Evolutionary conservation across 2,113 vertebrate genomes (phyloP).

Genomic region (Sylvietta virens): DNA sequence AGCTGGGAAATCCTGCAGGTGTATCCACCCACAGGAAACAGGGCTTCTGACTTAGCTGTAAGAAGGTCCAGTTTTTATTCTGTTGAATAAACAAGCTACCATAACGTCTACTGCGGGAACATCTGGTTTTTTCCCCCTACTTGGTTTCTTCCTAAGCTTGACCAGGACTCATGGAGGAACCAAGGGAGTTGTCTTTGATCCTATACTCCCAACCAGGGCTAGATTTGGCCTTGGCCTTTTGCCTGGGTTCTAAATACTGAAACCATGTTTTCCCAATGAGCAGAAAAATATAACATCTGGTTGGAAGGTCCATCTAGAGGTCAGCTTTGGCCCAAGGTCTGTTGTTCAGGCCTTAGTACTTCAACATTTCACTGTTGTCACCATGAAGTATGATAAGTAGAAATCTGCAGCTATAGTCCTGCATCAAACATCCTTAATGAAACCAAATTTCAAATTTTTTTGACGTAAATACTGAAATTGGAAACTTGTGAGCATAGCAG

Average conservation of each 20-base stretch:
- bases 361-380: background rate
- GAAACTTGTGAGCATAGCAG: background rate
- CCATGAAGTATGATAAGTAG: background rate
- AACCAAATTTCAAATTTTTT: background rate
- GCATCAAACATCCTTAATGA: background rate
- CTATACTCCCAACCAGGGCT: background rate
- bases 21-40: background rate
- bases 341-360: background rate
- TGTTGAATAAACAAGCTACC: background rate
- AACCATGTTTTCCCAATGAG: background rate
- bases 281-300: background rate
- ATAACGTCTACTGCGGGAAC: background rate
- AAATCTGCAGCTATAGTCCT: background rate
- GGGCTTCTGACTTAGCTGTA: background rate
- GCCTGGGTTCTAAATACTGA: background rate
- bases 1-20: background rate
- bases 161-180: background rate
- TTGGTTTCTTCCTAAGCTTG: background rate
- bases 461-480: background rate
- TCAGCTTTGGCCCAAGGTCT: background rate
- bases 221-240: background rate
- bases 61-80: background rate
- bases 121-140: background rate
- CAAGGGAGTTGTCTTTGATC: background rate
- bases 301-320: background rate